Percentiles rank a stretch among this genome's conserved stretches.
phyloP scores from a whole-genome alignment of 1,140 invertebrate species.

The Drosophila micromelanica region DNA sequence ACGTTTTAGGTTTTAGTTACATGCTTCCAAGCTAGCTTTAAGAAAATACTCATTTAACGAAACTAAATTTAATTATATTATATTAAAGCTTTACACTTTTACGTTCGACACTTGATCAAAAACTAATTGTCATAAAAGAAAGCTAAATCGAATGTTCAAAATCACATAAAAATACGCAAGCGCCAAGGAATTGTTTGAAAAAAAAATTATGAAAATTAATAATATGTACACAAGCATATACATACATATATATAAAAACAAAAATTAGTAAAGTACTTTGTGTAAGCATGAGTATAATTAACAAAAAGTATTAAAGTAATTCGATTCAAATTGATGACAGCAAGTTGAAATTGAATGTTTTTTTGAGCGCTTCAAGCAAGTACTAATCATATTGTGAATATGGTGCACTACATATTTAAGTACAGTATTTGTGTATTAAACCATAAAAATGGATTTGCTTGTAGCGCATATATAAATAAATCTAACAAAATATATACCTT shows the following conservation, averaged over 20 bases:
- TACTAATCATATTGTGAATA: constrained; percentile 20
- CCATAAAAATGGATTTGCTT: constrained; percentile 19
- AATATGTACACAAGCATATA: constrained; percentile 56
- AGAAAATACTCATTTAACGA: constrained; percentile 19
- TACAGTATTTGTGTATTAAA: constrained; percentile 5
- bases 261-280: constrained; percentile 54
- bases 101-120: constrained; percentile 36
- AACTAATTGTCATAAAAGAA: constrained; percentile 35
- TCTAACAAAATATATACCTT: constrained; percentile 5
- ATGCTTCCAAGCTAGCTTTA: constrained; percentile 72
- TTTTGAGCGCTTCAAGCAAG: constrained; percentile 32
- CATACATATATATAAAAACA: too few relatives aligned
- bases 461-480: constrained; percentile 18
- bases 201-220: constrained; percentile 42
- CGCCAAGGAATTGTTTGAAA: constrained; percentile 69
- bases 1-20: constrained; percentile 51
- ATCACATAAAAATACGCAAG: constrained; percentile 66
- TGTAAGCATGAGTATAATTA: constrained; percentile 46
- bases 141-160: constrained; percentile 65
- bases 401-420: too few relatives aligned
- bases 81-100: constrained; percentile 56
- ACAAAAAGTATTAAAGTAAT: constrained; percentile 56
- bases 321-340: constrained; percentile 27
- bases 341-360: constrained; percentile 34
- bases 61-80: constrained; percentile 47